Evolutionary conservation across 1,140 invertebrate genomes (phyloP).

Genomic region (Neomicropteryx cornuta): DNA sequence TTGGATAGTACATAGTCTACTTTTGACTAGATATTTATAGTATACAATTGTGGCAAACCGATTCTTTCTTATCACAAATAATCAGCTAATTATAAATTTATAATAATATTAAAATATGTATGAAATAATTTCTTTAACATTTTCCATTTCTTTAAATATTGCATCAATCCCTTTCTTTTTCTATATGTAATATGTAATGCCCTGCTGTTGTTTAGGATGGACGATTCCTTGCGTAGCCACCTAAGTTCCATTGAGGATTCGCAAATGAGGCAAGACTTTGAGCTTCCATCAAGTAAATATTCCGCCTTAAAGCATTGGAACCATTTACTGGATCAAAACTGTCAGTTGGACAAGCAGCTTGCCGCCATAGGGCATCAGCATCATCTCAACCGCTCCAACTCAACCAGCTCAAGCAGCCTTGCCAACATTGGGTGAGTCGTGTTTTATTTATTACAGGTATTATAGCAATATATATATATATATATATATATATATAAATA

Average conservation of each 20-base stretch:
- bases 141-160: too few relatives aligned
- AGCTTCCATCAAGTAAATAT: slow-evolving; percentile 27
- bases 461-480: not conserved
- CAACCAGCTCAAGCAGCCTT: slow-evolving; percentile 32
- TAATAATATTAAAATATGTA: too few relatives aligned
- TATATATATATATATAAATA: slow-evolving; percentile 1
- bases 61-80: too few relatives aligned
- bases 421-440: slow-evolving; percentile 31
- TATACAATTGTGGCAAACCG: too few relatives aligned
- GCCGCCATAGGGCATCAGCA: slow-evolving; percentile 33
- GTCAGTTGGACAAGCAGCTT: slow-evolving; percentile 27
- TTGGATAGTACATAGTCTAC: too few relatives aligned
- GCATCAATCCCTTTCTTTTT: too few relatives aligned
- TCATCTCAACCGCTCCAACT: slow-evolving; percentile 23
- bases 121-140: too few relatives aligned
- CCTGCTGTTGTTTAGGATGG: too few relatives aligned
- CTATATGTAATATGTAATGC: too few relatives aligned
- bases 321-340: slow-evolving; percentile 32
- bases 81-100: too few relatives aligned
- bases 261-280: slow-evolving; percentile 33
- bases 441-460: not conserved
- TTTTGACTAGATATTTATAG: too few relatives aligned
- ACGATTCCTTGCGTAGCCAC: slow-evolving; percentile 35
- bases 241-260: slow-evolving; percentile 37
- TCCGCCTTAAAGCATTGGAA: slow-evolving; percentile 31